A percentile compares a stretch with the other conserved stretches of the same genome.
Conservation (phyloP, 2,113 vertebrate species). For the Cynopterus brachyotis region DNA sequence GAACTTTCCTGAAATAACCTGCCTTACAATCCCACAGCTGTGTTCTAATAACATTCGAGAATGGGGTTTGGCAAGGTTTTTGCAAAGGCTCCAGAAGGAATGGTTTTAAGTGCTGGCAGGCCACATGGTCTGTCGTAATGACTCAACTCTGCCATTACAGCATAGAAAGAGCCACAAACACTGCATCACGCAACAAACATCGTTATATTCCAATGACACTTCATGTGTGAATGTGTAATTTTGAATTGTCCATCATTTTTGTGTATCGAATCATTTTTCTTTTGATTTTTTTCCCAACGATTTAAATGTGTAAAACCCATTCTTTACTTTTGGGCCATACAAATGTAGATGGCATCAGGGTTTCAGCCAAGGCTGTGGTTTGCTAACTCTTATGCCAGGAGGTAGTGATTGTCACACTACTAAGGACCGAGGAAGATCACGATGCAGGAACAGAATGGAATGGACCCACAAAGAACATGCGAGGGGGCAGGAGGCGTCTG, state of each 20-base stretch:
- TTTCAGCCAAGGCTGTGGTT: fast-evolving
- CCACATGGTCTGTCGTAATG: fast-evolving
- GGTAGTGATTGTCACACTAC: background rate
- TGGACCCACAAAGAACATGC: fast-evolving
- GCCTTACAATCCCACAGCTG: background rate
- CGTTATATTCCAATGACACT: background rate
- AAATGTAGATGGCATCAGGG: fast-evolving
- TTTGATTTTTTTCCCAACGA: background rate
- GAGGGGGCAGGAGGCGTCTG: fast-evolving
- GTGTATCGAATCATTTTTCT: background rate
- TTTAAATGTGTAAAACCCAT: background rate
- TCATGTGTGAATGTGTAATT: background rate
- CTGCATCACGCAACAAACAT: fast-evolving
- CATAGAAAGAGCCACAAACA: fast-evolving
- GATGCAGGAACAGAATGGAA: background rate
- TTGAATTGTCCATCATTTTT: background rate
- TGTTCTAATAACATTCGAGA: background rate
- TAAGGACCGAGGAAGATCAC: fast-evolving
- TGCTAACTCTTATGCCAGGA: background rate
- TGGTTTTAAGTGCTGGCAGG: background rate
- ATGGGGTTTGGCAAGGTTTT: background rate
- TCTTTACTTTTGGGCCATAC: background rate
- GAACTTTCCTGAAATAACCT: background rate
- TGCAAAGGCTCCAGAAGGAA: background rate
- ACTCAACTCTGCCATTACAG: fast-evolving